Percentiles rank a stretch among this genome's conserved stretches.
These are phyloP conservation scores for Psophia crepitans DNA, from an alignment of 2,113 vertebrate genomes.

Conservation along the genomic window DNA sequence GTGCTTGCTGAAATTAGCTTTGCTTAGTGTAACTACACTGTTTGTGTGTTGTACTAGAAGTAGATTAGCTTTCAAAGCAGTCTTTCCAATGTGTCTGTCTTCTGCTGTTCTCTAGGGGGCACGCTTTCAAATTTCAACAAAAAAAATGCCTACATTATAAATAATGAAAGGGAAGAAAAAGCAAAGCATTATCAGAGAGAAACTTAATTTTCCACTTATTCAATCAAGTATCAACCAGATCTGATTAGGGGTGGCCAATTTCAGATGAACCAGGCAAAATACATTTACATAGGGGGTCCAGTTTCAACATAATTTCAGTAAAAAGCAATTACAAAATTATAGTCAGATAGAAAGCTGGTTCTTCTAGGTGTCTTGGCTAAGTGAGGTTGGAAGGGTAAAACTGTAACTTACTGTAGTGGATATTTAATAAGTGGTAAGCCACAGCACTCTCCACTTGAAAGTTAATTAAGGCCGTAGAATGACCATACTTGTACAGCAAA, in stretches of 20 bases:
- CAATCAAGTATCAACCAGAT: constrained; percentile 60
- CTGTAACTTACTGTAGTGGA: constrained; percentile 68
- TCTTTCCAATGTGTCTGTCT: background rate
- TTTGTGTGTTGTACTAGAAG: constrained; percentile 36
- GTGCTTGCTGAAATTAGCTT: constrained; percentile 57
- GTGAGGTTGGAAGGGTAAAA: constrained; percentile 73
- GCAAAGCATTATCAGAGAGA: constrained; percentile 36
- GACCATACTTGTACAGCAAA: constrained; percentile 70
- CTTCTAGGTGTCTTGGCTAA: constrained; percentile 68
- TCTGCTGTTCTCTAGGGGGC: constrained; percentile 48
- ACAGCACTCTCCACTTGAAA: constrained; percentile 73
- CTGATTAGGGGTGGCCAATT: constrained; percentile 64
- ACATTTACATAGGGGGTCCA: constrained; percentile 62
- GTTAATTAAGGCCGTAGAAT: constrained; percentile 75
- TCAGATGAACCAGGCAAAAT: constrained; percentile 62
- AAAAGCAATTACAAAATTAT: constrained; percentile 70
- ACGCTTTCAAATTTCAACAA: constrained; percentile 1
- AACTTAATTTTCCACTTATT: constrained; percentile 67
- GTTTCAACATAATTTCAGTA: constrained; percentile 68
- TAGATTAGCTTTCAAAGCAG: constrained; percentile 37
- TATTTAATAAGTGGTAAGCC: constrained; percentile 80
- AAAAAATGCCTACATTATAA: background rate
- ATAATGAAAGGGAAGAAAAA: constrained; percentile 23
- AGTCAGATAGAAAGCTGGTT: constrained; percentile 50
- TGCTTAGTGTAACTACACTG: constrained; percentile 14